Percentiles rank a stretch among this genome's conserved stretches.
These are phyloP conservation scores for Pseudochaenichthys georgianus DNA, from an alignment of 2,797 vertebrate species.

Conservation along the genomic window DNA sequence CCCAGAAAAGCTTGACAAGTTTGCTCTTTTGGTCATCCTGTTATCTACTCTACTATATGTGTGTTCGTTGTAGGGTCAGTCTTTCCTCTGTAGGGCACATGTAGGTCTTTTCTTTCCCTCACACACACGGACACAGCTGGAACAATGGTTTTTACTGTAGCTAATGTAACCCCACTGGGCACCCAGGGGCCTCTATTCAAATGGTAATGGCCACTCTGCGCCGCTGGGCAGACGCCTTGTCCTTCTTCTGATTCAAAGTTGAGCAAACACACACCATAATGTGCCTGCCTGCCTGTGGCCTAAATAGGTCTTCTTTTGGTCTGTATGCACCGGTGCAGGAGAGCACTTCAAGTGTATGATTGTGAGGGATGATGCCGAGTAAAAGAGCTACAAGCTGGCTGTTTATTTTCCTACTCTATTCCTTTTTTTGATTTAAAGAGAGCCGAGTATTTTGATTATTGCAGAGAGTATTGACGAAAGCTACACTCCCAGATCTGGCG, in stretches of 20 bases:
- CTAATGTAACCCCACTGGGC: slow-evolving; percentile 77
- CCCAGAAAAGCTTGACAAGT: slow-evolving; percentile 25
- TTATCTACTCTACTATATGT: background rate
- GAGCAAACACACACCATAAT: slow-evolving; percentile 37
- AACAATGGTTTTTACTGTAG: slow-evolving; percentile 79
- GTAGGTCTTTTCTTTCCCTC: slow-evolving; percentile 11
- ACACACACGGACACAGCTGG: slow-evolving; percentile 57
- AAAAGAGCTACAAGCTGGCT: background rate
- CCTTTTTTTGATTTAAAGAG: background rate
- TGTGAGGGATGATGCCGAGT: slow-evolving; percentile 17
- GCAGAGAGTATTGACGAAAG: background rate
- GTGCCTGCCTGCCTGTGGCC: slow-evolving; percentile 1
- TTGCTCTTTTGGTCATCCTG: slow-evolving; percentile 15
- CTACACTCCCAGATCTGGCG: background rate
- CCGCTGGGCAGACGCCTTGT: slow-evolving; percentile 66
- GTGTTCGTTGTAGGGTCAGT: slow-evolving; percentile 18
- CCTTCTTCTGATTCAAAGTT: slow-evolving; percentile 46
- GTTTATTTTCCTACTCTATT: background rate
- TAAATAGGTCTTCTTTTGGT: slow-evolving; percentile 12
- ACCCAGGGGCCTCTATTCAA: slow-evolving; percentile 72
- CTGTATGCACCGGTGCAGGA: background rate
- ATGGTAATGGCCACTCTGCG: slow-evolving; percentile 75
- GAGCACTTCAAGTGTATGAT: slow-evolving; percentile 2
- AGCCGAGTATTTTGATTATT: background rate
- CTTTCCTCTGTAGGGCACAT: slow-evolving; percentile 20